Conservation (phyloP, 2,113 vertebrate genomes). For the Heterotilapia buettikoferi region DNA sequence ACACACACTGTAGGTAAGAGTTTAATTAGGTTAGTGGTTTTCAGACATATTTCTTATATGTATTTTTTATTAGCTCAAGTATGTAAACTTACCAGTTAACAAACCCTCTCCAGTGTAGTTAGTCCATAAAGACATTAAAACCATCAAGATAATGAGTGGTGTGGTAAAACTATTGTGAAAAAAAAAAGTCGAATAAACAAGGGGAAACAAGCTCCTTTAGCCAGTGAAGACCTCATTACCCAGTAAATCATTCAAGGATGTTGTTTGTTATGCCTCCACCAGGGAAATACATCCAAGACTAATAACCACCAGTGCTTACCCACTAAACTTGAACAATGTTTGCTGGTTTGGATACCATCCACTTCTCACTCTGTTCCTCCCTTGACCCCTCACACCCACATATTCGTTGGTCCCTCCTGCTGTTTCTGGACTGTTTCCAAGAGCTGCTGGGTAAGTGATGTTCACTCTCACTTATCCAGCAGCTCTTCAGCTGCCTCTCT, state of each 20-base stretch:
- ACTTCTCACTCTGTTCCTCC: neutral
- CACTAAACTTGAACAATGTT: neutral
- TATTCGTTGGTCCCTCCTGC: neutral
- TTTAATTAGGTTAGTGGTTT: neutral
- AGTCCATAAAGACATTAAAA: neutral
- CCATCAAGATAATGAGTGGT: neutral
- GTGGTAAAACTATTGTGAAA: neutral
- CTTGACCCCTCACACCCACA: neutral
- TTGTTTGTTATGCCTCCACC: slow-evolving; percentile 13
- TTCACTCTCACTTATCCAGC: neutral
- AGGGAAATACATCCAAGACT: neutral
- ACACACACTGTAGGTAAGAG: neutral
- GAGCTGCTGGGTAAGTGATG: neutral
- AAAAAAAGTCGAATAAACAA: neutral
- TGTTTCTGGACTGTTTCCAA: neutral
- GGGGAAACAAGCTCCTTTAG: neutral
- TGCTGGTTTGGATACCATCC: neutral
- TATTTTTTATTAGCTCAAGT: neutral
- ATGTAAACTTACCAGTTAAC: neutral
- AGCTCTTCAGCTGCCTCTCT: neutral
- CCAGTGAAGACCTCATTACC: neutral
- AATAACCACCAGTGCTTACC: neutral
- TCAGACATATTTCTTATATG: neutral
- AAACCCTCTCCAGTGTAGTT: neutral
- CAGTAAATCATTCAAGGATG: neutral